phyloP scores from a whole-genome alignment of 2,797 vertebrate species.

The Eulemur mongoz region DNA sequence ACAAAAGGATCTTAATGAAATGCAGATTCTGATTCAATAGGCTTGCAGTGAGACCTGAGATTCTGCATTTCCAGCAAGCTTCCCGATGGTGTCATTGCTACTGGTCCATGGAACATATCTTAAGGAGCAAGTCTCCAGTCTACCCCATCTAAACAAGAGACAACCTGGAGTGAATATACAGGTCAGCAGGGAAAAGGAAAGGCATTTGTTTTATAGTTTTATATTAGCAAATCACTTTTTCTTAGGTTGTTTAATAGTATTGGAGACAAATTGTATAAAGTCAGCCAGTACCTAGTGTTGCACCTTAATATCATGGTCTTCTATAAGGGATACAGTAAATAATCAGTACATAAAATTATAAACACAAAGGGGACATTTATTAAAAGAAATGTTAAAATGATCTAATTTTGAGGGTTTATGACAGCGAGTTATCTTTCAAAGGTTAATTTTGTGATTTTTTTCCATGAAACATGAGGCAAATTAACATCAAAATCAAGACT shows the following conservation, averaged over 20 bases:
- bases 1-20: background rate
- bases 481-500: background rate
- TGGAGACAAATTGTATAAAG: background rate
- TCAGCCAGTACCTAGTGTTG: background rate
- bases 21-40: background rate
- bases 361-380: background rate
- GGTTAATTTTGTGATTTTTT: background rate
- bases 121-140: background rate
- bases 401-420: background rate
- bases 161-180: background rate
- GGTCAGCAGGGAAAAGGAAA: background rate
- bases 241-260: background rate
- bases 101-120: background rate
- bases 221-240: background rate
- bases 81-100: background rate
- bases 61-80: background rate
- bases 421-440: background rate
- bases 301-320: background rate
- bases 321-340: background rate
- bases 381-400: background rate
- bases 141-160: background rate
- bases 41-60: background rate
- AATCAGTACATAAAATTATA: background rate
- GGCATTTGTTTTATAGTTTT: background rate
- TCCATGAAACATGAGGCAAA: background rate